Evolutionary conservation across 2,797 vertebrate genomes (phyloP).

Genomic region (Sebastes itinus): DNA sequence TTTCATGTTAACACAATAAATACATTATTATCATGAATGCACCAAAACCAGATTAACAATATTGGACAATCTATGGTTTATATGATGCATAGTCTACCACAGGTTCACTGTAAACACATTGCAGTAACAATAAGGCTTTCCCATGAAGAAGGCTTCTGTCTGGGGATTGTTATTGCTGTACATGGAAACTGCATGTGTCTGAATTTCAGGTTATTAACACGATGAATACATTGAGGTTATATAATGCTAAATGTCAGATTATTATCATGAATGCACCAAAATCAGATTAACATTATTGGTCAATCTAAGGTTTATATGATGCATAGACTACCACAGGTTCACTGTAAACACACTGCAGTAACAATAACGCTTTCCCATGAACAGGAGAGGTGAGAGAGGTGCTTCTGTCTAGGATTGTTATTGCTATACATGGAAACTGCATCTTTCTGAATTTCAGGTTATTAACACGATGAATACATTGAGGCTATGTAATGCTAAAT

Average conservation of each 20-base stretch:
- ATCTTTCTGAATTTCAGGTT: neutral
- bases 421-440: neutral
- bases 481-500: no score
- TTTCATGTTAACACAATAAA: no score
- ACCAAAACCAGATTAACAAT: neutral
- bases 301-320: neutral
- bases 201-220: no score
- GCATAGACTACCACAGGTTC: neutral
- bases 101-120: neutral
- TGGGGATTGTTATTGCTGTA: neutral
- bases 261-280: neutral
- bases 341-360: neutral
- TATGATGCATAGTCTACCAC: neutral
- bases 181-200: neutral
- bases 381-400: slow-evolving; percentile 90
- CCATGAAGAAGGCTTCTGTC: neutral
- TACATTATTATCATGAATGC: neutral
- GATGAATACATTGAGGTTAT: no score
- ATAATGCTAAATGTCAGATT: neutral
- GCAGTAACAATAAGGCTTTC: neutral
- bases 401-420: neutral
- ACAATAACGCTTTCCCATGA: slow-evolving; percentile 82
- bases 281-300: neutral
- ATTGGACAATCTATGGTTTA: neutral
- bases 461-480: no score